Evolutionary conservation across 2,113 vertebrate species (phyloP).

Genomic region (Aegypius monachus): DNA sequence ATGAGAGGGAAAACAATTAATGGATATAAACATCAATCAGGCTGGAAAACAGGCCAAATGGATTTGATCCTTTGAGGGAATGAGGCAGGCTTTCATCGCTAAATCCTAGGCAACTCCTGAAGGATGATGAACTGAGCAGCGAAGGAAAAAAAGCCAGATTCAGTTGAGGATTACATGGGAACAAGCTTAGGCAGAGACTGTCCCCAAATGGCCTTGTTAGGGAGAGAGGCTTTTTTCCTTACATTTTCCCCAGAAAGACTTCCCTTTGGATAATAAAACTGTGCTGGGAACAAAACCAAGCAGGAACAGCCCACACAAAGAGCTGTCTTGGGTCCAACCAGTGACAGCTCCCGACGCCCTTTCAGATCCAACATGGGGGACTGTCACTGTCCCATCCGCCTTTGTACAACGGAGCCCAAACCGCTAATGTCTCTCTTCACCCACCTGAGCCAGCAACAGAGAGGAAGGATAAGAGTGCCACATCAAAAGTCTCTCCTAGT

Average conservation of each 20-base stretch:
- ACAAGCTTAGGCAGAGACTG: not conserved
- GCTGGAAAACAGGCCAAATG: not conserved
- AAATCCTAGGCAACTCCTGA: not conserved
- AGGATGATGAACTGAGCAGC: not conserved
- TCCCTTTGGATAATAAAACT: not conserved
- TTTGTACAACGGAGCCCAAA: not conserved
- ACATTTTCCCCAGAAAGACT: not conserved
- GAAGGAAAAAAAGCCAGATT: not conserved
- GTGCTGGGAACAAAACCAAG: not conserved
- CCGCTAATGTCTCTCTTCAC: not conserved
- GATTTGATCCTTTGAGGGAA: constrained; percentile 30
- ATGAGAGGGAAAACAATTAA: constrained; percentile 58
- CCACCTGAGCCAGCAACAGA: not conserved
- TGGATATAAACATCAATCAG: constrained; percentile 54
- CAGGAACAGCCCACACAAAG: not conserved
- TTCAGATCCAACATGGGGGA: not conserved
- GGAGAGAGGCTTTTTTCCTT: not conserved
- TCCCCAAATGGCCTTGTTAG: not conserved
- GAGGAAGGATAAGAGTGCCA: not conserved
- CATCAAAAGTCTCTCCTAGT: not conserved
- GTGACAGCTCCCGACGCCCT: rapidly evolving
- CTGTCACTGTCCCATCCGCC: not conserved
- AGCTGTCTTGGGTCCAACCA: not conserved
- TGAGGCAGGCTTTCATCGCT: not conserved
- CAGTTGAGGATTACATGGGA: not conserved